Percentiles rank a stretch among this genome's conserved stretches.
phyloP scores from a whole-genome alignment of 2,797 vertebrate species.

The Etheostoma nigrum region DNA sequence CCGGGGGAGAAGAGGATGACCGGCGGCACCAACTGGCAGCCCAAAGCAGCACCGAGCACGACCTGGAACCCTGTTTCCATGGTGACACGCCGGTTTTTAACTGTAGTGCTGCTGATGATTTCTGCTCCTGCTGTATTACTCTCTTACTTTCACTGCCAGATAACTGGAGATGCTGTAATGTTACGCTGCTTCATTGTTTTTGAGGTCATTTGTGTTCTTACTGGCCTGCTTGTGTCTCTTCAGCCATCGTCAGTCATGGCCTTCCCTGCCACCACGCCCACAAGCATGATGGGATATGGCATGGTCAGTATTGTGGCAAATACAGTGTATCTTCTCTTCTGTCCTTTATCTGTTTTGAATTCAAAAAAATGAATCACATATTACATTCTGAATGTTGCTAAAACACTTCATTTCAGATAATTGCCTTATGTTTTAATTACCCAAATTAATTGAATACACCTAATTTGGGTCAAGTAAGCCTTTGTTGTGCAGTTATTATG shows the following conservation, averaged over 20 bases:
- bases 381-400: neutral
- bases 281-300: slow-evolving; percentile 97
- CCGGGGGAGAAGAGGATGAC: slow-evolving; percentile 98
- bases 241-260: slow-evolving; percentile 96
- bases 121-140: neutral
- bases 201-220: slow-evolving; percentile 10
- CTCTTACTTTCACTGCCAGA: neutral
- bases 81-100: slow-evolving; percentile 83
- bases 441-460: slow-evolving; percentile 9
- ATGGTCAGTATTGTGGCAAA: slow-evolving; percentile 86
- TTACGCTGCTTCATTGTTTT: neutral
- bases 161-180: neutral
- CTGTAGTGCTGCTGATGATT: slow-evolving; percentile 7
- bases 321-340: neutral
- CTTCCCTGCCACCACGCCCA: slow-evolving; percentile 98
- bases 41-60: slow-evolving; percentile 95
- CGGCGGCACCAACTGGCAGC: slow-evolving; percentile 99
- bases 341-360: neutral
- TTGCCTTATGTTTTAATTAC: neutral
- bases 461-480: slow-evolving; percentile 15
- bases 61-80: slow-evolving; percentile 98
- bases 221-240: slow-evolving; percentile 62
- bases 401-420: neutral
- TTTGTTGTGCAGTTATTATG: neutral
- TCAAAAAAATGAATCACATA: neutral